A percentile compares a stretch with the other conserved stretches of the same genome.
Evolutionary conservation across 2,113 vertebrate species (phyloP).

Genomic region (Oncorhynchus gorbuscha): DNA sequence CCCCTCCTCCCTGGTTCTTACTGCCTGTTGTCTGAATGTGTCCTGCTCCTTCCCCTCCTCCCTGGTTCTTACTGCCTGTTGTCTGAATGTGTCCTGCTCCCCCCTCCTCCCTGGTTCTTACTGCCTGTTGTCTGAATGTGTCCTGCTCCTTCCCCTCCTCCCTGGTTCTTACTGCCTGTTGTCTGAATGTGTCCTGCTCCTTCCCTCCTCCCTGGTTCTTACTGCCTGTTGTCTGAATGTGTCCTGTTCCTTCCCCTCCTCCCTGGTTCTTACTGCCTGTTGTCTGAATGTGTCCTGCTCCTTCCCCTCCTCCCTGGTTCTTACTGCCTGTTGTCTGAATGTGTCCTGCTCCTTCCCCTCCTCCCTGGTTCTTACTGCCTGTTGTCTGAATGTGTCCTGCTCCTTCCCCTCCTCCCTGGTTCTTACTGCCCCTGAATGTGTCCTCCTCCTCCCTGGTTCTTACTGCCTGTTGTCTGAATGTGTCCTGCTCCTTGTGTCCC

Average conservation of each 20-base stretch:
- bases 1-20: not conserved
- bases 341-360: no score
- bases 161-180: not conserved
- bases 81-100: constrained; percentile 16
- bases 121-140: not conserved
- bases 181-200: constrained; percentile 16
- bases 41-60: constrained; percentile 18
- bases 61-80: not conserved
- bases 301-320: no score
- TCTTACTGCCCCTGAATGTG: no score
- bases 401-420: no score
- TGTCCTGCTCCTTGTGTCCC: no score
- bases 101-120: not conserved
- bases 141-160: constrained; percentile 19
- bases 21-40: not conserved
- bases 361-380: no score
- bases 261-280: no score
- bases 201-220: constrained; percentile 30
- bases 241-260: constrained; percentile 25
- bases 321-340: no score
- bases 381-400: no score
- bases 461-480: no score
- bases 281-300: no score
- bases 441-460: no score
- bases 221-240: not conserved